Base-by-base conservation (phyloP, 2,888 invertebrate genomes). In the Lysandra bellargus region DNA sequence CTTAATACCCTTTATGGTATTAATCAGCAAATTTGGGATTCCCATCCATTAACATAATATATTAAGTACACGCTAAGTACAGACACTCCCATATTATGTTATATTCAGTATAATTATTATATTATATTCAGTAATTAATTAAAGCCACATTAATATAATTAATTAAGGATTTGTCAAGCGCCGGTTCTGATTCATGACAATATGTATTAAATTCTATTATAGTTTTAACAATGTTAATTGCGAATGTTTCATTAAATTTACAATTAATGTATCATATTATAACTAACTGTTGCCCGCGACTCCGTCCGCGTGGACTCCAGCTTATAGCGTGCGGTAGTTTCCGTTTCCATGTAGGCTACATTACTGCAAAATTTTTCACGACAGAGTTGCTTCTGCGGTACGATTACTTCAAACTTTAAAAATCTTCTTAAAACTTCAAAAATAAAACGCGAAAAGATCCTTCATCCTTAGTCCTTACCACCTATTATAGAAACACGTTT, bases 131-230 rank as follows among this genome's bases (percentile, higher is more conserved):
- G 30, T 33, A 69, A 69, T 33, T 69, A 9, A 69, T 33, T 12
- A 69, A 69, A 33, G 33, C 69, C 14, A 61, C 1, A 23, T 7
- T 5, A 23, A 23, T 7, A 69, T 69, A 69, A 69, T 69, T 69
- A 33, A 69, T 69, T 69, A 33, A 69, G 69, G 69, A 69, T 69
- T 69, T 69, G 33, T 69, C 69, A 23, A 23, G 23, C 33, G 30
- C 3, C 9, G 33, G 4, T 4, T 69, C 69, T 69, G 33, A 33
- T 69, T 33, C 33, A 14, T n/a, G 23, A 30, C 64, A 64, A 64
- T 64, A 64, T 9, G 23, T 5, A 69, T 69, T 69, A 69, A 69
- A 69, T 69, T 69, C 69, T 12, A 69, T 69, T 33, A 14, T 69
- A 33, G 33, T 14, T 33, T 69, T 33, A 69, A 69, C 69, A 69